Evolutionary conservation across 2,113 vertebrate species (phyloP).

Genomic region (Percopsis transmontana): DNA sequence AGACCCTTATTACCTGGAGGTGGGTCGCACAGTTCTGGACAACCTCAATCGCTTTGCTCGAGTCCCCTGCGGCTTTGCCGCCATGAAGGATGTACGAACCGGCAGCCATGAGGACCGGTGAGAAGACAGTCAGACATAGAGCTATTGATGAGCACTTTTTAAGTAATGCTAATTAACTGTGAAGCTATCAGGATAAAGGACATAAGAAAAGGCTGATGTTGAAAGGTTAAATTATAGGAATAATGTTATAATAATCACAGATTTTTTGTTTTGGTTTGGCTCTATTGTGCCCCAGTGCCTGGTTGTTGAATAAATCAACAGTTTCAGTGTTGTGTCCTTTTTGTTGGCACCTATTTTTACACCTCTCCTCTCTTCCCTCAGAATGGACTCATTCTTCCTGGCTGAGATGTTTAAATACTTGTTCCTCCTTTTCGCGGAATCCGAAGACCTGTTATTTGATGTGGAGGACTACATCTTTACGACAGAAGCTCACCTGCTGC

Average conservation of each 20-base stretch:
- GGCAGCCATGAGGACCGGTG: slow-evolving; percentile 98
- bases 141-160: no score
- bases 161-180: no score
- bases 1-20: slow-evolving; percentile 97
- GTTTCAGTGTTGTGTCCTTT: background rate
- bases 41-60: slow-evolving; percentile 97
- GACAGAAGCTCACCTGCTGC: slow-evolving; percentile 97
- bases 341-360: background rate
- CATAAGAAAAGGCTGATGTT: background rate
- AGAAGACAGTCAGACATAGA: slow-evolving; percentile 21
- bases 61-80: slow-evolving; percentile 96
- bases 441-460: slow-evolving; percentile 91
- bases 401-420: slow-evolving; percentile 99
- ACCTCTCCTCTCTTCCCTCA: slow-evolving; percentile 44
- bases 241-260: background rate
- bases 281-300: background rate
- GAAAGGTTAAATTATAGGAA: background rate
- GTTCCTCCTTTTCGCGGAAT: slow-evolving; percentile 93
- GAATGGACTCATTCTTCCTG: slow-evolving; percentile 99
- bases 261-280: background rate
- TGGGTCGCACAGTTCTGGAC: slow-evolving; percentile 94
- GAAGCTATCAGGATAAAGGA: background rate
- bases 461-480: slow-evolving; percentile 98
- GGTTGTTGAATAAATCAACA: slow-evolving; percentile 3
- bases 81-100: slow-evolving; percentile 97